phyloP scores from a whole-genome alignment of 2,797 vertebrate species.

The Stomatorhinus walkeri region DNA sequence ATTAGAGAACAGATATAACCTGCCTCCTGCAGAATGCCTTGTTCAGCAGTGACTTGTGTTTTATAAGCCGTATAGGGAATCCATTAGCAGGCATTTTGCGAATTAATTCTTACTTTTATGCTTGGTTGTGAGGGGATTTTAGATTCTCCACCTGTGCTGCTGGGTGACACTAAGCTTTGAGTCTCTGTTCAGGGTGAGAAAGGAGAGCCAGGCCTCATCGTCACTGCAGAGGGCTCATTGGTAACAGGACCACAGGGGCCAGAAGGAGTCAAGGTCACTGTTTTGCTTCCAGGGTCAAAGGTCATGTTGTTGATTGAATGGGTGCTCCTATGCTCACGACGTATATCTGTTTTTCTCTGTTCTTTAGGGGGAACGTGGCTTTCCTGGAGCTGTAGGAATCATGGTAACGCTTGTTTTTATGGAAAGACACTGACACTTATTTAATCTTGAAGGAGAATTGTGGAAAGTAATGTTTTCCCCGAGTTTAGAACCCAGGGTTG shows the following conservation, averaged over 20 bases:
- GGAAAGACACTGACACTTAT: not conserved
- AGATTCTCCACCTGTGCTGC: constrained; percentile 28
- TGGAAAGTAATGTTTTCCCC: not conserved
- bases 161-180: constrained; percentile 26
- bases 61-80: not conserved
- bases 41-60: not conserved
- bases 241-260: constrained; percentile 54
- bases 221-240: constrained; percentile 60
- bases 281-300: not conserved
- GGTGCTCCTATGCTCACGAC: not conserved
- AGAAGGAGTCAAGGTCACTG: constrained; percentile 68
- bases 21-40: not conserved
- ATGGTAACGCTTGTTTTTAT: constrained; percentile 42
- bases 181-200: constrained; percentile 74
- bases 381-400: constrained; percentile 54
- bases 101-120: constrained; percentile 30
- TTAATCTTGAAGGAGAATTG: not conserved
- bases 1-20: not conserved
- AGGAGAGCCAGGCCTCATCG: constrained; percentile 70
- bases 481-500: not conserved
- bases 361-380: constrained; percentile 71
- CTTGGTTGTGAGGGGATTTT: constrained; percentile 18
- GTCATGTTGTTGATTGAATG: not conserved
- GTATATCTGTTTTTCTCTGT: constrained; percentile 3
- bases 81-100: constrained; percentile 1